Evolutionary conservation across 2,113 vertebrate species (phyloP).

Genomic region (Paralichthys olivaceus): DNA sequence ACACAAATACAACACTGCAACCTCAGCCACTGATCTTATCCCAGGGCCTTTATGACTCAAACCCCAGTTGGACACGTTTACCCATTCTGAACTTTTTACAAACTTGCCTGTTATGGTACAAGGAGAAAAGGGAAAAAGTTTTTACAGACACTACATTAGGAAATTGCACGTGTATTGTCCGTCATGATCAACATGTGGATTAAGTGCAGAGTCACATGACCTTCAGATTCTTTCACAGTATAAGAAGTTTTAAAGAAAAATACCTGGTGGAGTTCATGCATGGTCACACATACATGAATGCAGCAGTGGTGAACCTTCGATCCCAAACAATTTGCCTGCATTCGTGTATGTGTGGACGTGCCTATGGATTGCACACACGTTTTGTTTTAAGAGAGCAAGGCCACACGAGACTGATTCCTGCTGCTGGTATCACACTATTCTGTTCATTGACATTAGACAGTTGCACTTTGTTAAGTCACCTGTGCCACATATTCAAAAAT

Average conservation of each 20-base stretch:
- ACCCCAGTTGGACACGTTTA: constrained; percentile 54
- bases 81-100: constrained; percentile 55
- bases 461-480: too few species aligned
- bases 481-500: too few species aligned
- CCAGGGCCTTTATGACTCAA: constrained; percentile 64
- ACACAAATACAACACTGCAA: constrained; percentile 58
- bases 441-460: too few species aligned
- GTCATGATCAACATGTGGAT: neutral
- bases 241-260: neutral
- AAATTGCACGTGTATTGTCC: neutral
- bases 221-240: too few species aligned
- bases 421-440: too few species aligned
- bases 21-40: constrained; percentile 63
- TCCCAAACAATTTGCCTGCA: too few species aligned
- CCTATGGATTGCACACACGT: too few species aligned
- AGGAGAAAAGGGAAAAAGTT: neutral
- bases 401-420: too few species aligned
- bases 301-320: too few species aligned
- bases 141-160: neutral
- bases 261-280: neutral
- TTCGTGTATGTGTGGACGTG: too few species aligned
- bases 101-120: constrained; percentile 41
- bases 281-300: too few species aligned
- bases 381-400: too few species aligned
- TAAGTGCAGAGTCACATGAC: neutral